Percentiles rank a stretch among this genome's conserved stretches.
Evolutionary conservation across 2,797 vertebrate genomes (phyloP).

Genomic region (Rhadinocentrus ornatus): DNA sequence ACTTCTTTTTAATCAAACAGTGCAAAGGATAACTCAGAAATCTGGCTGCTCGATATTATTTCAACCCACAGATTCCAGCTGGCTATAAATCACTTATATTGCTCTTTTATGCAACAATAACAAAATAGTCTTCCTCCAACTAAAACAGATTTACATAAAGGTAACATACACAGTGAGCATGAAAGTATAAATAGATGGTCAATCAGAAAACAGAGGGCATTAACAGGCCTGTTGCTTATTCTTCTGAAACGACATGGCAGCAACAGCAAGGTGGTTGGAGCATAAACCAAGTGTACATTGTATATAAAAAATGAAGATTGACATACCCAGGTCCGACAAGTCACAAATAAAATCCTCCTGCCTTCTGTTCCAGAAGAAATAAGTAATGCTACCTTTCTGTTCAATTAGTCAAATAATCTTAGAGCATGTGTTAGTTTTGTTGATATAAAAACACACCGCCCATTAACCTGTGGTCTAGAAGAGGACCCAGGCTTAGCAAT

Average conservation of each 20-base stretch:
- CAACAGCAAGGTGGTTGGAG: slow-evolving; percentile 5
- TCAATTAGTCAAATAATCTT: slow-evolving; percentile 71
- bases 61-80: slow-evolving; percentile 54
- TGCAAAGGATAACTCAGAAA: slow-evolving; percentile 52
- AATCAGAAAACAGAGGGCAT: slow-evolving; percentile 20
- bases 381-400: slow-evolving; percentile 36
- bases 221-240: slow-evolving; percentile 5
- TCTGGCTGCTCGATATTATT: slow-evolving; percentile 46
- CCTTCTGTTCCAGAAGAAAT: neutral
- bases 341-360: neutral
- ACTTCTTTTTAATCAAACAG: slow-evolving; percentile 47
- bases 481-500: slow-evolving; percentile 77
- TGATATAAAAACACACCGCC: slow-evolving; percentile 70
- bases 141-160: neutral
- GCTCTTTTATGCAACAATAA: slow-evolving; percentile 7
- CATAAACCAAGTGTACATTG: neutral
- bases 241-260: neutral
- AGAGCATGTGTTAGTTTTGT: slow-evolving; percentile 45
- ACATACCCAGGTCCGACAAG: neutral
- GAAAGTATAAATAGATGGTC: slow-evolving; percentile 41
- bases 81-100: slow-evolving; percentile 31
- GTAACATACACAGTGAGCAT: neutral
- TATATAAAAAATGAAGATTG: neutral
- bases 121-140: neutral
- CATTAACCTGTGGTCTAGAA: slow-evolving; percentile 77